Conservation (phyloP, 2,888 invertebrate genomes). For the Drosophila buzzatii region DNA sequence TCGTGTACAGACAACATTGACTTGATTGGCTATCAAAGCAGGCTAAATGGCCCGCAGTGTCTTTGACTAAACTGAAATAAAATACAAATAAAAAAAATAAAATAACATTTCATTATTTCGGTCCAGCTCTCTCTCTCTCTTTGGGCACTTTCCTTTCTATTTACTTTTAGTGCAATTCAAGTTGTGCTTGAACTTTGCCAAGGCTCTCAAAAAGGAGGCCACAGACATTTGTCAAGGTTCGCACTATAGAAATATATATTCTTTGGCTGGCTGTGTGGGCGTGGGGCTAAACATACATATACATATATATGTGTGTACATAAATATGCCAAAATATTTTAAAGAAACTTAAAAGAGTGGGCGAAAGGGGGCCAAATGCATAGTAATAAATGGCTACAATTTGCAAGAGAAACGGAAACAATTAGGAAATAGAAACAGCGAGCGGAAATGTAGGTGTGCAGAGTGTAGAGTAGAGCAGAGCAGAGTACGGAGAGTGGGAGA, state of each 20-base stretch:
- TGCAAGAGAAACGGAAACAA: conserved; percentile 34
- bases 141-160: neutral
- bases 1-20: conserved; percentile 4
- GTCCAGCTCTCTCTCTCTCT: neutral
- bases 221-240: conserved; percentile 42
- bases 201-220: conserved; percentile 29
- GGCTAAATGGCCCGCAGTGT: neutral
- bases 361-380: conserved; percentile 9
- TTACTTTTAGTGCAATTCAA: conserved; percentile 7
- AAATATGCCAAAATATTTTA: neutral
- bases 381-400: conserved; percentile 25
- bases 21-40: conserved; percentile 26
- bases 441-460: conserved; percentile 25
- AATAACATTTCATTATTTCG: neutral
- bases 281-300: neutral
- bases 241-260: conserved; percentile 9
- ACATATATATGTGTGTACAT: neutral
- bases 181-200: conserved; percentile 37
- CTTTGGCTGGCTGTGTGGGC: conserved; percentile 5
- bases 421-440: conserved; percentile 39
- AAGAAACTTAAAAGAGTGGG: neutral
- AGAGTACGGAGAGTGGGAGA: neutral
- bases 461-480: neutral
- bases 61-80: neutral
- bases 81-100: neutral